phyloP scores from a whole-genome alignment of 2,113 vertebrate species.

The Carassius gibelio region DNA sequence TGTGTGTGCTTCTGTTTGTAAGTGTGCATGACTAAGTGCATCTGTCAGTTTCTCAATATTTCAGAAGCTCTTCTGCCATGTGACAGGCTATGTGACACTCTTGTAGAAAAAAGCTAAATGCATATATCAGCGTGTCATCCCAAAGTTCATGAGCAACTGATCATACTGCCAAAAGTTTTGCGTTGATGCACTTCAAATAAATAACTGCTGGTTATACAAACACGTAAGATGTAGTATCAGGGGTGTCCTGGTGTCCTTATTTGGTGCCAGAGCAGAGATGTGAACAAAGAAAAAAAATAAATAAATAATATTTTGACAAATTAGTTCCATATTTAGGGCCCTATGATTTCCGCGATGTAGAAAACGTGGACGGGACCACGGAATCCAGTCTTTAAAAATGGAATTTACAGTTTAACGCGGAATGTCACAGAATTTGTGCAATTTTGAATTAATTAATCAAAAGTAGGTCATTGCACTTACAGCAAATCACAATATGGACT shows the following conservation, averaged over 20 bases:
- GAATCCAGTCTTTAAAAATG: too few species aligned
- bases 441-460: too few species aligned
- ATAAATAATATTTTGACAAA: not conserved
- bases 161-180: constrained; percentile 42
- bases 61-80: constrained; percentile 56
- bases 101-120: constrained; percentile 45
- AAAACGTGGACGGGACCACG: too few species aligned
- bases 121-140: constrained; percentile 61
- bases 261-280: not conserved
- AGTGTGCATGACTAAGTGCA: constrained; percentile 16
- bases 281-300: not conserved
- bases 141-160: constrained; percentile 62
- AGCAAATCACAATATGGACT: too few species aligned
- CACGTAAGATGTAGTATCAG: not conserved
- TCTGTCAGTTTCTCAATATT: constrained; percentile 61
- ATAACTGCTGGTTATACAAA: constrained; percentile 42
- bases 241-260: not conserved
- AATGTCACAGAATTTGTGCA: too few species aligned
- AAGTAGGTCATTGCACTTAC: too few species aligned
- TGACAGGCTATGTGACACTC: constrained; percentile 58
- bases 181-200: constrained; percentile 28
- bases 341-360: too few species aligned
- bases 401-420: too few species aligned
- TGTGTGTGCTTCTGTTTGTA: constrained; percentile 16
- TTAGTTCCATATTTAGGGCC: too few species aligned